A percentile compares a stretch with the other conserved stretches of the same genome.
phyloP scores from a whole-genome alignment of 2,113 vertebrate genomes.

The Plestiodon gilberti region DNA sequence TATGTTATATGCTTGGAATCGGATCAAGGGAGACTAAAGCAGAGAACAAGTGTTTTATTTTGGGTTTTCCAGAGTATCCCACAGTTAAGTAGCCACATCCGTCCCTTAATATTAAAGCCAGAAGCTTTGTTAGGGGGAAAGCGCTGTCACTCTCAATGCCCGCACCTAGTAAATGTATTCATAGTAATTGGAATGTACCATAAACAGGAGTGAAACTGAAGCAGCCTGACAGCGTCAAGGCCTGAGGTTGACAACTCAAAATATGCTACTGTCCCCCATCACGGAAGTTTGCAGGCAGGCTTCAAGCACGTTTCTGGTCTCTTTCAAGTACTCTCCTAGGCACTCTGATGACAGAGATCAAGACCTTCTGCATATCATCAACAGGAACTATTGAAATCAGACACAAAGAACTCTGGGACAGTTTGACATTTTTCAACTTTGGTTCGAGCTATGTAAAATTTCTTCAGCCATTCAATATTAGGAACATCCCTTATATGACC shows the following conservation, averaged over 20 bases:
- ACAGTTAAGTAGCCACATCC: constrained; percentile 49
- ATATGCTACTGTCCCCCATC: constrained; percentile 6
- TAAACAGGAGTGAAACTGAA: constrained; percentile 67
- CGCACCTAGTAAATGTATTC: constrained; percentile 62
- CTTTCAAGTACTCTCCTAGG: constrained; percentile 26
- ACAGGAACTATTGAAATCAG: constrained; percentile 2
- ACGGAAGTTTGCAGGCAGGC: constrained; percentile 43
- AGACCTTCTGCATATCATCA: not conserved
- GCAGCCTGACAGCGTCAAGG: constrained; percentile 28
- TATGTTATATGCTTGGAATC: not conserved
- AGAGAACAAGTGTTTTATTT: accelerated
- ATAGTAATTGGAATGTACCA: constrained; percentile 64
- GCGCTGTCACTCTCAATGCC: constrained; percentile 57
- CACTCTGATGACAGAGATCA: constrained; percentile 1
- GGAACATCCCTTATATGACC: too few species aligned
- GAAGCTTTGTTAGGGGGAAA: constrained; percentile 59
- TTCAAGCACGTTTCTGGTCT: constrained; percentile 24
- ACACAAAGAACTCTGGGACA: not conserved
- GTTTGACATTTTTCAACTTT: not conserved
- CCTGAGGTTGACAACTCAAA: constrained; percentile 38
- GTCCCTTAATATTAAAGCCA: constrained; percentile 48
- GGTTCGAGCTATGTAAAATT: not conserved
- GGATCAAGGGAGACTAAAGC: constrained; percentile 33
- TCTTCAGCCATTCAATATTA: not conserved
- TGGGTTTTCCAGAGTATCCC: constrained; percentile 1